Percentiles rank a stretch among this genome's conserved stretches.
phyloP scores from a whole-genome alignment of 2,797 vertebrate genomes.

The Pantherophis vulpinus region DNA sequence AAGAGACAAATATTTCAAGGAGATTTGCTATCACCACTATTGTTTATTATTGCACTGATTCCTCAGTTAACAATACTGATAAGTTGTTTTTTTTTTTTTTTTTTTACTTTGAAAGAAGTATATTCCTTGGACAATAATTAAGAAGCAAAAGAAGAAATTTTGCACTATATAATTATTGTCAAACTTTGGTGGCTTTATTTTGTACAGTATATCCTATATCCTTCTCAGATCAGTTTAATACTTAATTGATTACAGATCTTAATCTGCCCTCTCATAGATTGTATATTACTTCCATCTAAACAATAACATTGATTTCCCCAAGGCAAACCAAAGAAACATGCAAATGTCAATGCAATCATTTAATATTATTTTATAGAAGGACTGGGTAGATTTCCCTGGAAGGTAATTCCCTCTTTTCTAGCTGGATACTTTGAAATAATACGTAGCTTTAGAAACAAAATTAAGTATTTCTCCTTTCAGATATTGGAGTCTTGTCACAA shows the following conservation, averaged over 20 bases:
- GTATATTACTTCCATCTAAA: not conserved
- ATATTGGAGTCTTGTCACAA: not conserved
- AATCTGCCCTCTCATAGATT: not conserved
- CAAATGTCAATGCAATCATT: not conserved
- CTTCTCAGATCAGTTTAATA: not conserved
- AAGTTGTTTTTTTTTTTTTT: not conserved
- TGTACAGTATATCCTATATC: not conserved
- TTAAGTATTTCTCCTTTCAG: not conserved
- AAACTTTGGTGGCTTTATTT: not conserved
- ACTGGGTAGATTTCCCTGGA: not conserved
- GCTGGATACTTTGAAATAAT: not conserved
- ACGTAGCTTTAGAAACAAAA: not conserved
- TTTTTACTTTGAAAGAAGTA: not conserved
- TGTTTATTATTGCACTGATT: not conserved
- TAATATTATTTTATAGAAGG: not conserved
- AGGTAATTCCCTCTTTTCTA: not conserved
- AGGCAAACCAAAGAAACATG: not conserved
- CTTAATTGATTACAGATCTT: not conserved
- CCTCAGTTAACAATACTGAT: not conserved
- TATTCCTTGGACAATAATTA: not conserved
- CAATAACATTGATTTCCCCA: not conserved
- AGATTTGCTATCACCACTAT: not conserved
- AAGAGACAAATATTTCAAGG: not conserved
- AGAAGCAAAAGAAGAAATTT: not conserved
- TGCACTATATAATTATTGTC: not conserved